phyloP scores from a whole-genome alignment of 2,113 vertebrate genomes.

The Ctenomys sociabilis region DNA sequence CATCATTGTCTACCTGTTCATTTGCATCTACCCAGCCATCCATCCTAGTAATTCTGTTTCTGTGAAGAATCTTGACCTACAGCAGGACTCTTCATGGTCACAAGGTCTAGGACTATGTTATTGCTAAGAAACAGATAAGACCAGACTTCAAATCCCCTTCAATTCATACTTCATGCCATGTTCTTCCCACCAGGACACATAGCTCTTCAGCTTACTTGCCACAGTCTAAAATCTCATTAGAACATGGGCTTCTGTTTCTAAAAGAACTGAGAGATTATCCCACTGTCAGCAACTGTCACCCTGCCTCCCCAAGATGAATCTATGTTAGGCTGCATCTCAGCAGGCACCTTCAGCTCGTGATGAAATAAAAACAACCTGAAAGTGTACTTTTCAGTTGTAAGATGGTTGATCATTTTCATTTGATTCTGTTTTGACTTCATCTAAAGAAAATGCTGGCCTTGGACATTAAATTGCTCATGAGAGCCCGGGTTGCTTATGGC shows the following conservation, averaged over 20 bases:
- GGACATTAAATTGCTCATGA: background rate
- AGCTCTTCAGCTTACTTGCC: background rate
- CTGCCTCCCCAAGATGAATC: background rate
- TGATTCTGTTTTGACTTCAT: background rate
- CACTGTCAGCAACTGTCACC: background rate
- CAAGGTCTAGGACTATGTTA: background rate
- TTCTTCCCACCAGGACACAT: background rate
- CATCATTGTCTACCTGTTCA: no score
- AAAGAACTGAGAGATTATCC: background rate
- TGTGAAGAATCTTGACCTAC: background rate
- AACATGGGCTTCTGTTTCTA: background rate
- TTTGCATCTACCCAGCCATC: background rate
- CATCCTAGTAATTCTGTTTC: background rate
- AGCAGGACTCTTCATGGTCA: background rate
- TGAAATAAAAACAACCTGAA: background rate
- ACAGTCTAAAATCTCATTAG: background rate
- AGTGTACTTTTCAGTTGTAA: background rate
- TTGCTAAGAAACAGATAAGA: slow-evolving; percentile 5
- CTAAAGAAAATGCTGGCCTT: background rate
- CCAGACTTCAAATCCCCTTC: background rate
- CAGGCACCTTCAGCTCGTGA: background rate
- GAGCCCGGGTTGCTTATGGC: background rate
- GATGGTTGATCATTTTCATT: background rate
- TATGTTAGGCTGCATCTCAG: background rate
- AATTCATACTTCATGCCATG: background rate